A percentile compares a stretch with the other conserved stretches of the same genome.
Evolutionary conservation across 2,888 invertebrate genomes (phyloP).

Genomic region (Apamea crenata): DNA sequence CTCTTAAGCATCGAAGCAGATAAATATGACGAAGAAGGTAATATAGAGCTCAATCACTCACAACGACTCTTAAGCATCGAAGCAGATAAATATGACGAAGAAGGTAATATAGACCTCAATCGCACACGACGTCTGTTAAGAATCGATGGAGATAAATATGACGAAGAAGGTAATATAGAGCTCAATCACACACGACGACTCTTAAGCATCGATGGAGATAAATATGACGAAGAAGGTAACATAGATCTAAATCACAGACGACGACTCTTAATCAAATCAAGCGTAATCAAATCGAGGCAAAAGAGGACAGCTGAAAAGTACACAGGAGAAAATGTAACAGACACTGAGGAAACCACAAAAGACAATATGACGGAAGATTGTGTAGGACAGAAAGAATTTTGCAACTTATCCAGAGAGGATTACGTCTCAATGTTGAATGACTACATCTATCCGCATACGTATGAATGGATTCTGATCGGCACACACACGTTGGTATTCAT

Average conservation of each 20-base stretch:
- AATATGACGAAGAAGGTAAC: conserved; percentile 29
- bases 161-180: no score
- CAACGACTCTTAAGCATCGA: not conserved
- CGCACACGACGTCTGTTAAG: no score
- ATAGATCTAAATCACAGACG: conserved; percentile 6
- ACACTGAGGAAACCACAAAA: conserved; percentile 18
- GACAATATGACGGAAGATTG: conserved; percentile 76
- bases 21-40: no score
- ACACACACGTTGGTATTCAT: conserved; percentile 94
- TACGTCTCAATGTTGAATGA: conserved; percentile 91
- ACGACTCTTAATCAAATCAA: conserved; percentile 41
- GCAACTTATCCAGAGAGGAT: conserved; percentile 89
- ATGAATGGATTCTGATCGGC: conserved; percentile 94
- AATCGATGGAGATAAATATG: no score
- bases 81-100: conserved; percentile 22
- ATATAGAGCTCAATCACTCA: no score
- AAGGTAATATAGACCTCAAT: no score
- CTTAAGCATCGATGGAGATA: no score
- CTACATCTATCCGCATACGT: conserved; percentile 92
- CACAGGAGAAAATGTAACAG: conserved; percentile 37
- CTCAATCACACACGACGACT: no score
- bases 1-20: no score
- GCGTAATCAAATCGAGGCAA: conserved; percentile 45
- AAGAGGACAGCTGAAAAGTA: conserved; percentile 45
- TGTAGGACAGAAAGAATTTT: conserved; percentile 83